Base-by-base conservation (phyloP, 1,140 invertebrate genomes). In the Theocolax elegans region DNA sequence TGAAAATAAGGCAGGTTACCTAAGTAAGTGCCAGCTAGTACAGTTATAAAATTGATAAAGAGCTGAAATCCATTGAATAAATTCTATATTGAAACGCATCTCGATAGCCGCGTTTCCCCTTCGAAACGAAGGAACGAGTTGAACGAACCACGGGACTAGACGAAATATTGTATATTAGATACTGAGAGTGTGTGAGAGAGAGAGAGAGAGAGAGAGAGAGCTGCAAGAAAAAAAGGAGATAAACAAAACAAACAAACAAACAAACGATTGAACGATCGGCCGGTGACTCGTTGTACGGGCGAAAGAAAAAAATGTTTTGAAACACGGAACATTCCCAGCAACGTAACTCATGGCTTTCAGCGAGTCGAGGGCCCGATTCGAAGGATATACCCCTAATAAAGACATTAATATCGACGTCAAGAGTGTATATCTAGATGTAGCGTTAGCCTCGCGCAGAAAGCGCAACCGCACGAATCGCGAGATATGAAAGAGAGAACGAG, bases 331-430 rank as follows among this genome's bases (percentile, higher is more conserved):
- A 48, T 70, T 70, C 51, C 51, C 59, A 40, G 19, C 54, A 44
- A 54, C 44, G 54, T 59, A 59, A 60, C 66, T 49, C 44, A 60
- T 12, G 17, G 49, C 67, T 70, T 70, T 70, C 49, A 70, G 21
- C 67, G 60, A 35, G 35, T 31, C 67, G 58, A 63, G 58, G n/a
- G 17, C 38, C 49, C 13, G 13, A 59, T 53, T 48, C 44, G 58
- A 46, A 58, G 67, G 67, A 63, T 64, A 71, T 4, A n/a, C 46
- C 40, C 19, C 79, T 85, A 84, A 85, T 85, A 83, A 83, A 85
- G 82, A 79, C 83, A 84, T 86, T 80, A 83, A 85, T 85, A 85
- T 83, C 77, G 78, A 78, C 73, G 76, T 75, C 71, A 73, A 78
- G 25, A 4, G 73, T 76, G 77, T 79, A 77, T 77, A 83, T 83